phyloP scores from a whole-genome alignment of 2,797 vertebrate species.

The Danio choprae region DNA sequence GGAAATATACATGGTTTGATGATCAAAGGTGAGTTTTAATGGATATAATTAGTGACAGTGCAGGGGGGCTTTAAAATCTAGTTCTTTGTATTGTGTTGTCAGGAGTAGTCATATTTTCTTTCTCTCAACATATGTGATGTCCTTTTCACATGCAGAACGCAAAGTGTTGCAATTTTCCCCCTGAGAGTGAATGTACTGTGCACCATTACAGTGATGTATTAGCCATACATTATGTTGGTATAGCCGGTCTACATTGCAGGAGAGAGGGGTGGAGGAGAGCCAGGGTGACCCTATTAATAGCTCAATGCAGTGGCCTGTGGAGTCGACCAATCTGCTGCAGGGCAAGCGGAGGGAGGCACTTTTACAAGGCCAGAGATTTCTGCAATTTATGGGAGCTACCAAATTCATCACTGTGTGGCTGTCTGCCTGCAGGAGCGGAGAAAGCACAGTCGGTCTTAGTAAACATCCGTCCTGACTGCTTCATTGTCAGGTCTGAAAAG shows the following conservation, averaged over 20 bases:
- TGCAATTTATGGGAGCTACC: conserved; percentile 49
- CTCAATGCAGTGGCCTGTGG: conserved; percentile 59
- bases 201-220: conserved; percentile 56
- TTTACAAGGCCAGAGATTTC: conserved; percentile 25
- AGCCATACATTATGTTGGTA: conserved; percentile 63
- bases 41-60: too few relatives aligned
- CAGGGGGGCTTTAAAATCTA: background rate
- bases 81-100: background rate
- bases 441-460: conserved; percentile 35
- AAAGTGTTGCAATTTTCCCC: conserved; percentile 7
- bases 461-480: conserved; percentile 50
- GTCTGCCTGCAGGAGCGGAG: conserved; percentile 51
- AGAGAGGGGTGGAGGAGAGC: conserved; percentile 55
- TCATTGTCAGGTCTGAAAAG: conserved; percentile 58
- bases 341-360: conserved; percentile 46
- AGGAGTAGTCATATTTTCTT: background rate
- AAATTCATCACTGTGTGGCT: conserved; percentile 59
- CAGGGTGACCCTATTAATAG: conserved; percentile 72
- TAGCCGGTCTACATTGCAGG: conserved; percentile 50
- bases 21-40: too few relatives aligned
- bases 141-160: background rate
- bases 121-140: background rate
- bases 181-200: background rate
- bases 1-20: too few relatives aligned
- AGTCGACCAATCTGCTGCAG: conserved; percentile 63